Base-by-base conservation (phyloP, 2,888 invertebrate species). In the Leptopterna dolabrata region DNA sequence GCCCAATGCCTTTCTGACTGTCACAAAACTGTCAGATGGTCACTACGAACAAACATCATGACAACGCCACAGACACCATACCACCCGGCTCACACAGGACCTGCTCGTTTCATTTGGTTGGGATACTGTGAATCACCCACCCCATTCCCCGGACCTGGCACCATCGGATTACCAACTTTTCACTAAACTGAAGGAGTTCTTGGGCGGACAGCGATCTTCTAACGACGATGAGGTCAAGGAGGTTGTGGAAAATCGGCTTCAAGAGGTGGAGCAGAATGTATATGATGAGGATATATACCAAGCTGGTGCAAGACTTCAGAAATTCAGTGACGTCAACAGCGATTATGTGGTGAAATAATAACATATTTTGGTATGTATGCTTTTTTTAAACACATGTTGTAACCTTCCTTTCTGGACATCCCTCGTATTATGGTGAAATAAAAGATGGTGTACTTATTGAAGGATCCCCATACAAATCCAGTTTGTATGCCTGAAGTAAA, bases 1-100 rank as follows among this genome's bases (percentile, higher is more conserved):
- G n/a, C n/a, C n/a, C n/a, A n/a, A n/a, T n/a, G n/a, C n/a, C n/a
- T n/a, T n/a, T n/a, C n/a, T n/a, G n/a, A n/a, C n/a, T n/a, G n/a
- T n/a, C n/a, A n/a, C n/a, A n/a, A n/a, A n/a, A n/a, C n/a, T n/a
- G n/a, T n/a, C n/a, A n/a, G n/a, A n/a, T n/a, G n/a, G n/a, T n/a
- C n/a, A n/a, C n/a, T n/a, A n/a, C n/a, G n/a, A n/a, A n/a, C n/a
- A n/a, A n/a, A n/a, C n/a, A n/a, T n/a, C n/a, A n/a, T n/a, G 88
- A 90, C 89, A 90, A 89, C 63, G 89, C 89, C n/a, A n/a, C 73
- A 70, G 87, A 36, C 88, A 88, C 14, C 88, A 89, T 80, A 76
- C 85, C 13, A 88, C 90, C 4, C 70, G 9, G 29, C 55, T 36
- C 0, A 89, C 88, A n/a, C 70, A 86, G 51, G 80, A 47, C 29